Evolutionary conservation across 2,113 vertebrate species (phyloP), one percentile per base, ranked within the genome.

Genomic region (Labeo catla): DNA sequence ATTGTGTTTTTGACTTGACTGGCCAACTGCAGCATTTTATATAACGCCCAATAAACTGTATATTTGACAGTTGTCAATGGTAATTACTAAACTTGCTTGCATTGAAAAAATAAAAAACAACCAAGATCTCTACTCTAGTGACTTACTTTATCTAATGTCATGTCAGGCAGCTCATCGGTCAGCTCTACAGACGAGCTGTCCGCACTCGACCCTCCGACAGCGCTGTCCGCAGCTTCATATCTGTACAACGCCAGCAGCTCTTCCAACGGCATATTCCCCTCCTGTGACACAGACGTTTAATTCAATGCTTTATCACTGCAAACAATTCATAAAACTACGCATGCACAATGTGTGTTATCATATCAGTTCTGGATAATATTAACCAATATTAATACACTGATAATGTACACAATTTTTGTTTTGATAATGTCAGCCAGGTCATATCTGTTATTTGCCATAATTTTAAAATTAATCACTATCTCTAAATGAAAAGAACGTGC

Each of bases 131-230:
- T 59, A 59, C 47, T n/a, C 9, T 2, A 45, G 47, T 36, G 50
- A 93, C 95, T 94, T 91, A 96, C 96, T 92, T 97, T 97, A 91
- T 97, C 96, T 87, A 97, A 91, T 70, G 96, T 97, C 96, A 97
- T 97, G 89, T 97, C 96, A 61, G 96, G 96, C 76, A 97, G 93
- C n/a, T 97, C 96, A 89, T 97, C 96, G 2, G 96, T 95, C 85
- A 97, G 95, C 93, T 96, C 96, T 89, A 95, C 96, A 15, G 96
- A 96, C 11, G 96, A 97, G 83, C 96, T 96, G 88, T 95, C 93
- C 0, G 89, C 94, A 88, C 95, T 97, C 83, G 96, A 96, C 76
- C 93, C 92, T 0, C 94, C 93, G 68, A 94, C 92, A 9, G 92
- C 90, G 43, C 95, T 94, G 93, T 96, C 93, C 0, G 94, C 77